Base-by-base conservation (phyloP, 2,888 invertebrate species). In the Diaphora mendica region DNA sequence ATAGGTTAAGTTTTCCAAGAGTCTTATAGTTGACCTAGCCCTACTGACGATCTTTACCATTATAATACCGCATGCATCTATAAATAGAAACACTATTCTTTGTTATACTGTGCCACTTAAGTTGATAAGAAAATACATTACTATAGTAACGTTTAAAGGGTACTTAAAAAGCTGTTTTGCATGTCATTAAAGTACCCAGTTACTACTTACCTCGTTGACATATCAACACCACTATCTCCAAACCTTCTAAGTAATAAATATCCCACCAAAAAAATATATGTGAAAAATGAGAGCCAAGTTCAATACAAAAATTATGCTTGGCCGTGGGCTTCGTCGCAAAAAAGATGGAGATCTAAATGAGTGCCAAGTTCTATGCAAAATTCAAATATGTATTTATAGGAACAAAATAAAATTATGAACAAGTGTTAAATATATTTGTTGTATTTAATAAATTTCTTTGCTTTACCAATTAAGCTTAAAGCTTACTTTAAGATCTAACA, bases 1-100 rank as follows among this genome's bases (percentile, higher is more conserved):
- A 74, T 70, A 70, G 74, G 74, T 67, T 71, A 64, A 68, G 44
- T 59, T 59, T 51, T 39, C 30, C 70, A 66, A 48, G 59, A 23
- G 39, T 30, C 51, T 68, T 26, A 20, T 20, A 20, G 66, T 26
- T 64, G 74, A 74, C 74, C 74, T 74, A 74, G 74, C 39, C 64
- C 64, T 70, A 64, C 67, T 51, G 62, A 68, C 72, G 55, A 51
- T 62, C 62, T 33, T 17, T 64, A 65, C 66, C 33, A 72, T 69
- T 35, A 35, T 64, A 65, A 64, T 64, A 70, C 42, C 26, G n/a
- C 44, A 67, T 26, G 35, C 42, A 48, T 48, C 72, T 73, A 68
- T 64, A 73, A 55, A 73, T 70, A 70, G 59, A 44, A 8, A 26
- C 73, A 62, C 62, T 66, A 62, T 70, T 70, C 66, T 70, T 70